phyloP scores from a whole-genome alignment of 2,797 vertebrate species.

The Cyprinella venusta region DNA sequence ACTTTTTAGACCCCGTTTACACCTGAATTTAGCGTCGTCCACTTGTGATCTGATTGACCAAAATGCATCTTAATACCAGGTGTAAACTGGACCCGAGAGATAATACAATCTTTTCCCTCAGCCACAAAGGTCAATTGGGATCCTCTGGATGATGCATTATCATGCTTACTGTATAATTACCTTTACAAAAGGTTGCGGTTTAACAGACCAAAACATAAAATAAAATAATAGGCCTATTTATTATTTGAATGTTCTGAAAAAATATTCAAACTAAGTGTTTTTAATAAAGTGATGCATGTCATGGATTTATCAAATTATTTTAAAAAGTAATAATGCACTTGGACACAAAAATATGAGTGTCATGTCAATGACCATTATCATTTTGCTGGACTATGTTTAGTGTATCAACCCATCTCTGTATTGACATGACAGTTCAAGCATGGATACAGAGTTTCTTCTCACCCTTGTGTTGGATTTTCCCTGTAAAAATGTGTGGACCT shows the following conservation, averaged over 20 bases:
- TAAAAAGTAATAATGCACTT: not conserved
- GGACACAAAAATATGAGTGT: not conserved
- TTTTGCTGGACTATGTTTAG: conserved; percentile 58
- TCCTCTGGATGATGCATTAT: not conserved
- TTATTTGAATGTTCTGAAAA: not conserved
- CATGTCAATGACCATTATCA: conserved; percentile 4
- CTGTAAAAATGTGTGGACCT: conserved; percentile 27
- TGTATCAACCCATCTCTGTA: not conserved
- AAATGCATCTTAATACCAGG: too few species aligned
- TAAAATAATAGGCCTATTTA: not conserved
- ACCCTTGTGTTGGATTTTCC: conserved; percentile 8
- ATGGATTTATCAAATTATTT: not conserved
- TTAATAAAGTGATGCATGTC: not conserved
- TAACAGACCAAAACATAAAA: not conserved
- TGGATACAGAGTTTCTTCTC: conserved; percentile 9
- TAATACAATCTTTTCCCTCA: too few species aligned
- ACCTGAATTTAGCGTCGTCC: too few species aligned
- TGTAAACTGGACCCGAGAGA: too few species aligned
- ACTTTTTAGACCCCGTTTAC: too few species aligned
- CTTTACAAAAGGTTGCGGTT: not conserved
- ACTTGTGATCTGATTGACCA: too few species aligned
- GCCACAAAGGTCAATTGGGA: too few species aligned
- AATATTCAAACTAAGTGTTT: not conserved
- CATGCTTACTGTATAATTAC: not conserved
- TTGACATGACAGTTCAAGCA: not conserved